Base-by-base conservation (phyloP, 1,140 invertebrate genomes). In the Lamellibrachia luymesi region DNA sequence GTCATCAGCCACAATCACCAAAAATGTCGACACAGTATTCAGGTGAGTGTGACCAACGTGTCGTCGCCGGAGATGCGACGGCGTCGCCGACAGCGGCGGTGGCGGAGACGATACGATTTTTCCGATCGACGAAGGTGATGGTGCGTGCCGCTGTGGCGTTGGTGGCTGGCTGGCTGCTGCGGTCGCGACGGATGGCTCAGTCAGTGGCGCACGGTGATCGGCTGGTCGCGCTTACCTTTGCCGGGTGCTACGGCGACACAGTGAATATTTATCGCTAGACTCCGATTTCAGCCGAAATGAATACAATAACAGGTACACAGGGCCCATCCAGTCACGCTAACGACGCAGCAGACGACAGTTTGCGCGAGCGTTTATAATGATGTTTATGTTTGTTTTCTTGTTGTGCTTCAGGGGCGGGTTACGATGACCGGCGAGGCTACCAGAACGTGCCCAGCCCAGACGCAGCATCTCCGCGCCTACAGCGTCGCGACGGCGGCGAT, bases 331-430 rank as follows among this genome's bases (percentile, higher is more conserved):
- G 6, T 0, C 25, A 8, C 8, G 64, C 4, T 80, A 80, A 17
- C 17, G 13, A 22, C 17, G 64, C 4, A 80, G 64, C 64, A 22
- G 64, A 56, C 64, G 64, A 17, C 8, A 22, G 64, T 22, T 80
- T 80, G 5, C 64, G 38, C 38, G 38, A 38, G 38, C 38, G 25
- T 22, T 80, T 80, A 80, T 80, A 80, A 80, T 22, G 2, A 80
- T 80, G 64, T 80, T 80, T 80, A 80, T 56, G 17, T 80, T 38
- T 90, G 52, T 91, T 50, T 91, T 93, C 64, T 94, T 80, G 50
- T 80, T 94, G 51, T 92, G 92, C 94, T 95, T 91, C 94, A 95
- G 95, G 94, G 93, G 93, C 94, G 92, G 94, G 94, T 93, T 93
- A 95, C 94, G 95, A 95, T 51, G 92, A 94, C 51, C 50, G 91